Evolutionary conservation across 2,113 vertebrate species (phyloP).

Genomic region (Pluvialis apricaria): DNA sequence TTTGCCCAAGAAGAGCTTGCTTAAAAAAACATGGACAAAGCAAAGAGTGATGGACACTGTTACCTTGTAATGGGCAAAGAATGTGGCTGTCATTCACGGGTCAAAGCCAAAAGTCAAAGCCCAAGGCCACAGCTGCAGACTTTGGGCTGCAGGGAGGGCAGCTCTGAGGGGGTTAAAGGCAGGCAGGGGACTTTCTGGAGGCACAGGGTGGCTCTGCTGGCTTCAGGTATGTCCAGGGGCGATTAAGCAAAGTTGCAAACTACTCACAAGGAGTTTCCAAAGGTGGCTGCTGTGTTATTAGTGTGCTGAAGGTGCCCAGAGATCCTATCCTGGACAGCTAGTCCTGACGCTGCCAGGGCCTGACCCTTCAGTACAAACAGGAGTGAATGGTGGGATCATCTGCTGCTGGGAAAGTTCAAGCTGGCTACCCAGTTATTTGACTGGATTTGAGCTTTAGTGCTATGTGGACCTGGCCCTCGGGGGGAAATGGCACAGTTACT

Average conservation of each 20-base stretch:
- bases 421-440: background rate
- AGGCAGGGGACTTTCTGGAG: background rate
- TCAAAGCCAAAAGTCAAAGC: background rate
- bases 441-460: background rate
- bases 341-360: background rate
- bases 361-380: background rate
- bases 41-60: background rate
- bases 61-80: background rate
- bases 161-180: background rate
- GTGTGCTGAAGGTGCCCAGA: background rate
- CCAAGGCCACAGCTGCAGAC: background rate
- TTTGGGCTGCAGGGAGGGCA: background rate
- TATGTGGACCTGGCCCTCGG: accelerated
- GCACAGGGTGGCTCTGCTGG: background rate
- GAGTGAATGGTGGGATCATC: background rate
- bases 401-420: background rate
- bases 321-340: background rate
- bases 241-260: background rate
- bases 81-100: background rate
- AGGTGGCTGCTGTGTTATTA: background rate
- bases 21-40: background rate
- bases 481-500: background rate
- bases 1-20: background rate
- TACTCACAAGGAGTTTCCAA: background rate
- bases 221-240: background rate